phyloP scores from a whole-genome alignment of 2,113 vertebrate species.

The Pedionomus torquatus region DNA sequence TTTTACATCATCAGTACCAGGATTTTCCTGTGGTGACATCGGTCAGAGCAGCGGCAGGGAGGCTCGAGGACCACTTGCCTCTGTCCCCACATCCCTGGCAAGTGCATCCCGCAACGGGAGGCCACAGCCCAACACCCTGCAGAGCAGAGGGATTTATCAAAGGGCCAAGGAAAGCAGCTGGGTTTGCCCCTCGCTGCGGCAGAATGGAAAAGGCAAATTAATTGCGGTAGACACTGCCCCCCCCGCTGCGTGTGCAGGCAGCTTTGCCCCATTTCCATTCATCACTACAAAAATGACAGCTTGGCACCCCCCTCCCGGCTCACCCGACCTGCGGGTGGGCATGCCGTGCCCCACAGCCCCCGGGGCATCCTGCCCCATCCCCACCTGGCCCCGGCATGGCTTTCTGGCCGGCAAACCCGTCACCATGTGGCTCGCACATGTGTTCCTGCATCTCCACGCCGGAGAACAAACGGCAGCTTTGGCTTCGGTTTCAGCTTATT shows the following conservation, averaged over 20 bases:
- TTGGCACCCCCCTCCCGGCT: neutral
- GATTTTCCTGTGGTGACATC: rapidly evolving
- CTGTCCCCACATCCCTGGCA: rapidly evolving
- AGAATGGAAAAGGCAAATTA: neutral
- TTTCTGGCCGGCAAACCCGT: neutral
- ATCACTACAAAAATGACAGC: no score
- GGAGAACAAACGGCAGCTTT: neutral
- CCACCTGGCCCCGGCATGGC: neutral
- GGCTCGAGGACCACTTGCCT: rapidly evolving
- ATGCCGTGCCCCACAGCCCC: rapidly evolving
- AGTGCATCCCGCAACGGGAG: rapidly evolving
- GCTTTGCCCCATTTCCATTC: neutral
- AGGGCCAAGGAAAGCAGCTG: neutral
- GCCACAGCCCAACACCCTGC: no score
- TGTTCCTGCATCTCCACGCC: rapidly evolving
- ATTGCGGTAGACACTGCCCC: neutral
- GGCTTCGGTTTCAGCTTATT: neutral
- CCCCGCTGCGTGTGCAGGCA: neutral
- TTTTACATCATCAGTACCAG: rapidly evolving
- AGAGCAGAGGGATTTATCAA: rapidly evolving
- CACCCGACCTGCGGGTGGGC: neutral
- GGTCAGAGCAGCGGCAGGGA: neutral
- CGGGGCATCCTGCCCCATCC: rapidly evolving
- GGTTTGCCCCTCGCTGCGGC: neutral
- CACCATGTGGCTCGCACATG: constrained; percentile 32